phyloP scores from a whole-genome alignment of 1,140 invertebrate species.

The Gyrodactylus salaris region DNA sequence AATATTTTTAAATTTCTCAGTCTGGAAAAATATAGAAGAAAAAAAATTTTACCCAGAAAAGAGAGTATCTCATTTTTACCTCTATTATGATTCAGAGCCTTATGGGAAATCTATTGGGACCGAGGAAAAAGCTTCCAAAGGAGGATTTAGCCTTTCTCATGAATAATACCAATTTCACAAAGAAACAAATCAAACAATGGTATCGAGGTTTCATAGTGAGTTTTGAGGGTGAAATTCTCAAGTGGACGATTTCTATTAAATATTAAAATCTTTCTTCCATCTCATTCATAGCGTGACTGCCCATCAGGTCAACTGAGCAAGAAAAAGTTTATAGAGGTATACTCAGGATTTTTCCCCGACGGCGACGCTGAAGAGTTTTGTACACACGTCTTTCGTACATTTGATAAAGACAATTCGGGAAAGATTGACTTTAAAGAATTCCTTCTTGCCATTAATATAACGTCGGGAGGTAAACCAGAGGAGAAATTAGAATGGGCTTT shows the following conservation, averaged over 20 bases:
- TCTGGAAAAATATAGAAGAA: not conserved
- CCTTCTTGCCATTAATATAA: constrained; percentile 77
- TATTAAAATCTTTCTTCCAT: not conserved
- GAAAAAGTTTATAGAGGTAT: constrained; percentile 95
- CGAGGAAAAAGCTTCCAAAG: constrained; percentile 11
- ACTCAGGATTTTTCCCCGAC: constrained; percentile 62
- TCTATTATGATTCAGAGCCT: no score
- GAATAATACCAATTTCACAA: constrained; percentile 19
- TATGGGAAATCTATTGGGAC: constrained; percentile 5
- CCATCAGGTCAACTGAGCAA: constrained; percentile 79
- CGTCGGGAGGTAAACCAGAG: constrained; percentile 72
- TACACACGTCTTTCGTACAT: constrained; percentile 90
- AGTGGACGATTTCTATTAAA: no score
- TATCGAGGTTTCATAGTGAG: constrained; percentile 21
- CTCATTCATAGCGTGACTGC: constrained; percentile 16
- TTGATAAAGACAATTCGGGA: constrained; percentile 86
- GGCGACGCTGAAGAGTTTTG: constrained; percentile 94
- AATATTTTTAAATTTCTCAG: no score
- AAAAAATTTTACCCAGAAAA: no score
- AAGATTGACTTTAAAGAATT: constrained; percentile 22
- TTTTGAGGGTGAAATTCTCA: constrained; percentile 3
- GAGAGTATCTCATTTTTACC: no score
- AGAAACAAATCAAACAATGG: constrained; percentile 20
- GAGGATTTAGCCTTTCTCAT: constrained; percentile 19
- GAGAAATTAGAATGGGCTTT: constrained; percentile 98